A percentile compares a stretch with the other conserved stretches of the same genome.
phyloP scores from a whole-genome alignment of 2,888 invertebrate species.

The Eupithecia subumbrata region DNA sequence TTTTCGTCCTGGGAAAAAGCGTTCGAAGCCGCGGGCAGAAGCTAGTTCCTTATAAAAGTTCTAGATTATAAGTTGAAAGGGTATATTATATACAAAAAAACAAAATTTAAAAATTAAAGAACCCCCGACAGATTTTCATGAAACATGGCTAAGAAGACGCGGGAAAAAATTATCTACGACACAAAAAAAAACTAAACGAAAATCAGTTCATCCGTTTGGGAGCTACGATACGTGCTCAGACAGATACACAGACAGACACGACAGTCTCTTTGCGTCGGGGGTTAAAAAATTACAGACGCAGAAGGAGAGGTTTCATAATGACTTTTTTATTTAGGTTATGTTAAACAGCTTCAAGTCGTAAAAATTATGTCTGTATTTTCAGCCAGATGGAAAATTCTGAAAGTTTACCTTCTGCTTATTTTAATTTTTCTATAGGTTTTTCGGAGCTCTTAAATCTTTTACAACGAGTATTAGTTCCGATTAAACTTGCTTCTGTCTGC shows the following conservation, averaged over 20 bases:
- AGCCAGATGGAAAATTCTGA: not conserved
- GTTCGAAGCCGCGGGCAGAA: not conserved
- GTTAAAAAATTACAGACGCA: not conserved
- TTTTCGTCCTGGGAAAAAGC: not conserved
- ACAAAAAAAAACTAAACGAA: too few species aligned
- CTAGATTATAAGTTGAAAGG: not conserved
- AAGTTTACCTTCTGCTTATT: not conserved
- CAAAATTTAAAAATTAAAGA: too few species aligned
- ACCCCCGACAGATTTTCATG: too few species aligned
- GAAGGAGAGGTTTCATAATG: conserved; percentile 11
- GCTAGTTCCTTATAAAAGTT: not conserved
- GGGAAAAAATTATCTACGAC: too few species aligned
- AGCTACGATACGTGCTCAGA: too few species aligned
- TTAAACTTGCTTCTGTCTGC: not conserved
- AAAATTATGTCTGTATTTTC: not conserved
- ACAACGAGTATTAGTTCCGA: not conserved
- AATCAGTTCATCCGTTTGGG: too few species aligned
- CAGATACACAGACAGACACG: too few species aligned
- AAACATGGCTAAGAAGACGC: too few species aligned
- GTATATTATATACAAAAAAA: not conserved
- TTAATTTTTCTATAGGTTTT: not conserved
- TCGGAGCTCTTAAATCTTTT: not conserved
- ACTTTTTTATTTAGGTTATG: conserved; percentile 14
- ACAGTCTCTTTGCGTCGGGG: too few species aligned
- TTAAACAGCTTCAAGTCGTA: conserved; percentile 5